phyloP scores from a whole-genome alignment of 2,797 vertebrate species.

The Bradypodion pumilum region DNA sequence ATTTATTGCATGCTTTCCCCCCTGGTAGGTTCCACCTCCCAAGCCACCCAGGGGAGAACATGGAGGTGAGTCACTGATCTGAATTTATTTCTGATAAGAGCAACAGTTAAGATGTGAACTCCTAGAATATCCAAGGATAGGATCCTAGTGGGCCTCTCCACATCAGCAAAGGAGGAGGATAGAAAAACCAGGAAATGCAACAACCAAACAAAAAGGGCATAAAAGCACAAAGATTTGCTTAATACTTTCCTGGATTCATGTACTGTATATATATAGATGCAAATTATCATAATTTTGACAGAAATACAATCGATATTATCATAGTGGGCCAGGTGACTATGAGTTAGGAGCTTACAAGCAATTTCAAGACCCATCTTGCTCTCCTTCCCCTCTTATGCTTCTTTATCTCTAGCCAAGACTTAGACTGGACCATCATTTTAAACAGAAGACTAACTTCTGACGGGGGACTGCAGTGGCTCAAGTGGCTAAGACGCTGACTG shows the following conservation, averaged over 20 bases:
- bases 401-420: background rate
- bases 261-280: background rate
- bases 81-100: background rate
- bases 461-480: no score
- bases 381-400: background rate
- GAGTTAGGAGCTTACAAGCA: background rate
- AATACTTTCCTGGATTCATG: background rate
- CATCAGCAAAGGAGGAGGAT: background rate
- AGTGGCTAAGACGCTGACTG: no score
- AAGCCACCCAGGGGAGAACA: background rate
- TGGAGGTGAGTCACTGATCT: constrained; percentile 6
- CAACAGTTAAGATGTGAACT: background rate
- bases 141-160: background rate
- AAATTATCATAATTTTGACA: background rate
- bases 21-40: background rate
- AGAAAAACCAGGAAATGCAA: background rate
- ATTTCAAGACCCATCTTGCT: background rate
- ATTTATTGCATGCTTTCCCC: background rate
- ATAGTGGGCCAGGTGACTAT: background rate
- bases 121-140: background rate
- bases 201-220: background rate
- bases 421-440: background rate
- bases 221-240: background rate
- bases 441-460: background rate
- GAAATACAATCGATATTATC: background rate